These are phyloP conservation scores for Drosophila bunnanda DNA, from an alignment of 2,888 invertebrate genomes.

Conservation along the genomic window DNA sequence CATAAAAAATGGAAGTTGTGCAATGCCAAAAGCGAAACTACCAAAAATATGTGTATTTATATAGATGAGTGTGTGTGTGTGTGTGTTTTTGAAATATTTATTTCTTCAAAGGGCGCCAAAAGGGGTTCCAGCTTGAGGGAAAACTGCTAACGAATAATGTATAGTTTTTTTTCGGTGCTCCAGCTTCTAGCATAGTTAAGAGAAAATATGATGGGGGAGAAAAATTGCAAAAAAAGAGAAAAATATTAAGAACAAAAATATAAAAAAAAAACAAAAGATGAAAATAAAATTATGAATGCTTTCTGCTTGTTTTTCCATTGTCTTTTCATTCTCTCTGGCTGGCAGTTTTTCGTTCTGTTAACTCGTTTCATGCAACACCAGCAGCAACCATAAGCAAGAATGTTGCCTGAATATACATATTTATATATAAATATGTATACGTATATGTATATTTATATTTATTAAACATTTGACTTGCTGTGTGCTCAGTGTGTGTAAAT, in stretches of 20 bases:
- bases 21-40: constrained; percentile 36
- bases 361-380: constrained; percentile 32
- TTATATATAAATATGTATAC: not conserved
- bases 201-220: constrained; percentile 10
- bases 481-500: constrained; percentile 49
- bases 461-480: constrained; percentile 62
- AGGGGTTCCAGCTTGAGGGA: constrained; percentile 17
- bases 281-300: constrained; percentile 69
- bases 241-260: constrained; percentile 12
- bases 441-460: constrained; percentile 54
- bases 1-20: constrained; percentile 49
- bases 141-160: constrained; percentile 53
- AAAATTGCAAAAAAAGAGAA: constrained; percentile 10
- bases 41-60: not conserved
- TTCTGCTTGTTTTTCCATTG: constrained; percentile 43
- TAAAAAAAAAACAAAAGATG: constrained; percentile 22
- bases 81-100: constrained; percentile 34
- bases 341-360: constrained; percentile 20
- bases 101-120: constrained; percentile 34
- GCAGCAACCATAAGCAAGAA: constrained; percentile 44
- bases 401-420: constrained; percentile 23
- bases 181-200: constrained; percentile 23
- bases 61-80: not conserved
- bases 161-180: constrained; percentile 56
- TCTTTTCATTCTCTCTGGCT: constrained; percentile 31